Evolutionary conservation across 2,113 vertebrate genomes (phyloP).

Genomic region (Andinoacara biseriatus): DNA sequence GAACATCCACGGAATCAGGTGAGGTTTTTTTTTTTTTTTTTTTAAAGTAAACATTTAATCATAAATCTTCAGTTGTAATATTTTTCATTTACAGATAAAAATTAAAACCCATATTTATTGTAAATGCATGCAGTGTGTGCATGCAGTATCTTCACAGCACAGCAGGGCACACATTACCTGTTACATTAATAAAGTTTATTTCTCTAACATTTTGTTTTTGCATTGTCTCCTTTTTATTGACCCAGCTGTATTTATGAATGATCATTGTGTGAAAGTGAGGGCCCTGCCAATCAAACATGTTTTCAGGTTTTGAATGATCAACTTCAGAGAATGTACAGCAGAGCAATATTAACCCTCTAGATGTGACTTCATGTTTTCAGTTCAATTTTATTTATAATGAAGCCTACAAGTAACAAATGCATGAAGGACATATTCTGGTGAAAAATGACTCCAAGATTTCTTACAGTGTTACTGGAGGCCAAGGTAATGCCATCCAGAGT

Average conservation of each 20-base stretch:
- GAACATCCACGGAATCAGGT: constrained; percentile 96
- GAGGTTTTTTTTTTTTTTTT: constrained; percentile 1
- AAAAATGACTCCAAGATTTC: too few relatives aligned
- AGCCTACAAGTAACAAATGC: too few relatives aligned
- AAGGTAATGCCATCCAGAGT: too few relatives aligned
- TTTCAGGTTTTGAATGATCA: neutral
- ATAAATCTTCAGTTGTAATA: neutral
- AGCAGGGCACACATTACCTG: neutral
- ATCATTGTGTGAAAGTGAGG: neutral
- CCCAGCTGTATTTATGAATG: neutral
- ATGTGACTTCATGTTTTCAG: too few relatives aligned
- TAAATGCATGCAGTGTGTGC: too few relatives aligned
- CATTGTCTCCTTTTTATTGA: neutral
- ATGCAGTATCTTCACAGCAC: neutral
- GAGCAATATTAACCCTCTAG: too few relatives aligned
- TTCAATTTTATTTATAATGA: too few relatives aligned
- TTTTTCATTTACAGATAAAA: neutral
- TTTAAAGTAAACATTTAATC: neutral
- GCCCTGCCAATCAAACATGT: neutral
- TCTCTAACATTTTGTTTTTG: neutral
- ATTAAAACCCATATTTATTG: neutral
- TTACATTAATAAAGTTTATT: neutral
- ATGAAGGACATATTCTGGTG: too few relatives aligned
- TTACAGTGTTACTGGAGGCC: too few relatives aligned
- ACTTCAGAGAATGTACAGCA: neutral